Evolutionary conservation across 2,888 invertebrate species (phyloP).

Genomic region (Lepidonotus clava): DNA sequence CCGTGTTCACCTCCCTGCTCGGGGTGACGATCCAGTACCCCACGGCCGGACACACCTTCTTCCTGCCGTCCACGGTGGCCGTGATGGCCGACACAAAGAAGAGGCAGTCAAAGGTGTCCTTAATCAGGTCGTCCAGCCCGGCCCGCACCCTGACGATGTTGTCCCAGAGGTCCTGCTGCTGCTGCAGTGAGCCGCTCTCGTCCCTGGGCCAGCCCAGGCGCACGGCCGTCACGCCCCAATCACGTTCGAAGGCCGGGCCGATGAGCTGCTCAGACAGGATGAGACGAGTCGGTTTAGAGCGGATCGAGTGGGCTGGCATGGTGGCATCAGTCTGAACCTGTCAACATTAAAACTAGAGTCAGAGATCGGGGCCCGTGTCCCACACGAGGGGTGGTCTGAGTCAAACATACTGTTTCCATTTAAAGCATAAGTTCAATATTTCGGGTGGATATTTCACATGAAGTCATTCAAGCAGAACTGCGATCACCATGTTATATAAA

Average conservation of each 20-base stretch:
- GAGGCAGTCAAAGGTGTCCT: background rate
- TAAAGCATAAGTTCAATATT: too few species aligned
- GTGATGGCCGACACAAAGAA: slow-evolving; percentile 22
- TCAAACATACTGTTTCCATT: too few species aligned
- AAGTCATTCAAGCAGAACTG: too few species aligned
- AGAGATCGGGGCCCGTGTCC: too few species aligned
- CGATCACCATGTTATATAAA: too few species aligned
- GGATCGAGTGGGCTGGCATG: slow-evolving; percentile 9
- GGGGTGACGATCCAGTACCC: slow-evolving; percentile 17
- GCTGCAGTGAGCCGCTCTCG: background rate
- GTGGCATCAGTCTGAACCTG: slow-evolving; percentile 11
- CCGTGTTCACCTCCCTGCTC: background rate
- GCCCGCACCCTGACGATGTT: background rate
- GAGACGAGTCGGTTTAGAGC: background rate
- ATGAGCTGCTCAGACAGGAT: slow-evolving; percentile 2
- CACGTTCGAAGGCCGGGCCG: background rate
- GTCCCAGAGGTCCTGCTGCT: background rate
- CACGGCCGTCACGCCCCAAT: slow-evolving; percentile 4
- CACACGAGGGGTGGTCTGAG: too few species aligned
- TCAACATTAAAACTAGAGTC: background rate
- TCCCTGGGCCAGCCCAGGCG: background rate
- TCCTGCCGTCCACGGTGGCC: background rate
- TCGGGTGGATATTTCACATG: too few species aligned
- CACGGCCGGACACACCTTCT: background rate
- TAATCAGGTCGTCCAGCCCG: background rate